These are phyloP conservation scores for Helicoverpa armigera DNA, from an alignment of 1,140 invertebrate genomes.

Conservation along the genomic window DNA sequence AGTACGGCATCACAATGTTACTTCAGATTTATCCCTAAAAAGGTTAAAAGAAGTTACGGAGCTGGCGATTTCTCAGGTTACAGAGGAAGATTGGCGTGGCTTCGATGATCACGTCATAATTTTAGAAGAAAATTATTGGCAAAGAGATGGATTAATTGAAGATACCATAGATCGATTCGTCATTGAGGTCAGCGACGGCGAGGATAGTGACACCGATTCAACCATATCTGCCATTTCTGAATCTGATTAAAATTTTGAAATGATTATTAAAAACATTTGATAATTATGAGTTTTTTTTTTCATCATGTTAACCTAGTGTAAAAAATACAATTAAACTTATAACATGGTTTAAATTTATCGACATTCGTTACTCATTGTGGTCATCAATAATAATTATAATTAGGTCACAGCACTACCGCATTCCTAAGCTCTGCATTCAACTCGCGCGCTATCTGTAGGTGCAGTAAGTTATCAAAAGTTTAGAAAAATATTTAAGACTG, in stretches of 20 bases:
- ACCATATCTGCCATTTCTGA: slow-evolving; percentile 39
- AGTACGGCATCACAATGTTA: slow-evolving; percentile 45
- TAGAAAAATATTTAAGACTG: no score
- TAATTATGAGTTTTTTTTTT: slow-evolving; percentile 19
- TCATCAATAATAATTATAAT: slow-evolving; percentile 11
- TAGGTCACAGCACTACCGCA: slow-evolving; percentile 2
- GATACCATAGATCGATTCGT: slow-evolving; percentile 52
- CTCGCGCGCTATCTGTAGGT: slow-evolving; percentile 4
- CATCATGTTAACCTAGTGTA: background rate
- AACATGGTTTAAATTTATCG: slow-evolving; percentile 20
- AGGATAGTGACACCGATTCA: slow-evolving; percentile 54
- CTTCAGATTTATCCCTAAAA: slow-evolving; percentile 51
- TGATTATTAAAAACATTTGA: slow-evolving; percentile 42
- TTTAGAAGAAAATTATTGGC: slow-evolving; percentile 55
- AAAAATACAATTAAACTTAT: background rate
- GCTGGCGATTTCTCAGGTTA: slow-evolving; percentile 30
- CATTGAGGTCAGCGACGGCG: slow-evolving; percentile 53
- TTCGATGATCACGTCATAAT: slow-evolving; percentile 46
- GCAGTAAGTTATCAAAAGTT: no score
- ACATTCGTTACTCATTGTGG: slow-evolving; percentile 17
- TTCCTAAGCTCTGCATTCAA: slow-evolving; percentile 10
- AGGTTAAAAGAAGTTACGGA: slow-evolving; percentile 56
- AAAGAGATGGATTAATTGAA: slow-evolving; percentile 52
- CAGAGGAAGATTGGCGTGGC: slow-evolving; percentile 48
- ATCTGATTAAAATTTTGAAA: slow-evolving; percentile 43